Conservation (phyloP, 1,140 invertebrate species). For the Choristoneura fumiferana region DNA sequence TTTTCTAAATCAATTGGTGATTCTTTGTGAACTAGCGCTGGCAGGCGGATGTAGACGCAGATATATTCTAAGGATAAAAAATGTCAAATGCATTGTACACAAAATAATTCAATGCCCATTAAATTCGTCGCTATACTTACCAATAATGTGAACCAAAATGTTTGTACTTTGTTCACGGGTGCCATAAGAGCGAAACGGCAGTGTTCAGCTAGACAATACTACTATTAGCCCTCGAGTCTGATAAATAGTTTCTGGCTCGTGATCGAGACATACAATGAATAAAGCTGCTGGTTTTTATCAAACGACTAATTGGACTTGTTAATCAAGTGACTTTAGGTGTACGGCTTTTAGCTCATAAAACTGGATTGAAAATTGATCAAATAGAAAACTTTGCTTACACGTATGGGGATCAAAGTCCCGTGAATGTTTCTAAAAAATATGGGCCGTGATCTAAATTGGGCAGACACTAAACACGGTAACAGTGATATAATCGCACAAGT, state of each 20-base stretch:
- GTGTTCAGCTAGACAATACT: slow-evolving; percentile 21
- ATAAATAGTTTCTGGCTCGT: too few species aligned
- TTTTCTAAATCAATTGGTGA: neutral
- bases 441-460: slow-evolving; percentile 2
- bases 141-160: slow-evolving; percentile 50
- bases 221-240: slow-evolving; percentile 2
- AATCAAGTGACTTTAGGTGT: too few species aligned
- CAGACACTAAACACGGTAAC: neutral
- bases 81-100: neutral
- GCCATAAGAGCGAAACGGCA: slow-evolving; percentile 22
- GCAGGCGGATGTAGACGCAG: slow-evolving; percentile 12
- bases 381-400: too few species aligned
- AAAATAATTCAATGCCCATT: slow-evolving; percentile 14
- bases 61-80: neutral
- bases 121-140: slow-evolving; percentile 49
- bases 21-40: neutral
- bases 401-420: neutral
- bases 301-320: too few species aligned
- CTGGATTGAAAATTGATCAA: too few species aligned
- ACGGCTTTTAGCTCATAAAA: too few species aligned
- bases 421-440: slow-evolving; percentile 1
- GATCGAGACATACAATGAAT: too few species aligned
- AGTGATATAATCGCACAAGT: neutral
- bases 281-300: too few species aligned
- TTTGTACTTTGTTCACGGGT: slow-evolving; percentile 66